Base-by-base conservation (phyloP, 2,113 vertebrate species). In the Pontoporia blainvillei region DNA sequence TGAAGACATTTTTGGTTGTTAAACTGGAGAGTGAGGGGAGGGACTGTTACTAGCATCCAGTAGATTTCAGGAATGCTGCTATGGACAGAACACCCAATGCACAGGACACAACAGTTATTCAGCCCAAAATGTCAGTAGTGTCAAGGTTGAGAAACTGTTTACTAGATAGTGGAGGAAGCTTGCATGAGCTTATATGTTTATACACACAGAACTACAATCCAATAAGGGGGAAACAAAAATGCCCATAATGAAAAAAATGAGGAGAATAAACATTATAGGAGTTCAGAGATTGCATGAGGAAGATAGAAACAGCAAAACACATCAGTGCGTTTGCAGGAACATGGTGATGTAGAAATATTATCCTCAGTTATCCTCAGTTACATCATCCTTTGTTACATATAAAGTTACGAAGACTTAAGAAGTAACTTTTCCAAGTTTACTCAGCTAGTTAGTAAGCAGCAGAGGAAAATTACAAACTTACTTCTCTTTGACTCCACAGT, bases 361-460 rank as follows among this genome's bases (percentile, higher is more conserved):
- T 79, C 44, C 12, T 86, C 1, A 66, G 59, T 46, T 64, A 5
- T 79, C 44, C 12, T 86, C 1, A 66, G 59, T 87, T 83, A 46
- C 73, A 21, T 52, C 21, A n/a, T 76, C 46, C 46, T 76, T 52
- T n/a, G 31, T 52, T 79, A 59, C 6, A 3, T 29, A 44, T 23
- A 93, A 81, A 82, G 2, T 72, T 67, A 44, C 49, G 92, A 94
- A 86, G 36, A 14, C 8, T 92, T 72, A 83, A 52, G 29, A 11
- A 93, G 29, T 52, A 86, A 41, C 17, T 72, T 96, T 95, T 78
- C 36, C 7, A 90, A 79, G 61, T 72, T 86, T 96, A 64, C n/a
- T 52, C 10, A 31, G 3, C n/a, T 87, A 81, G 12, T 75, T 49
- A 72, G 29, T 54, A 71, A 89, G 25, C 5, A 31, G 18, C 20